phyloP scores from a whole-genome alignment of 1,140 invertebrate genomes.

The Drosophila teissieri region DNA sequence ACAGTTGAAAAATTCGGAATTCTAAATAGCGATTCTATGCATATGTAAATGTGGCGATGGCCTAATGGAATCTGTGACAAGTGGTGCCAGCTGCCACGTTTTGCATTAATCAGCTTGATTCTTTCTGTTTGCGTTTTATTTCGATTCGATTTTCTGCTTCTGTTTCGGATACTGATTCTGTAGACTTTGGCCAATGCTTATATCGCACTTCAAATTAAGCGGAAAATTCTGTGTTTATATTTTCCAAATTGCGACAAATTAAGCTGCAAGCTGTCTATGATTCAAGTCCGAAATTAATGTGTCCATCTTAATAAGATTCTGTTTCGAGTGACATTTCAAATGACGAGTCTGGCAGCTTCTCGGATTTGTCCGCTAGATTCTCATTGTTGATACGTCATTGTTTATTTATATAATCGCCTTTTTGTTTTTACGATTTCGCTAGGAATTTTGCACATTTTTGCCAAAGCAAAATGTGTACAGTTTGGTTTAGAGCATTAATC shows the following conservation, averaged over 20 bases:
- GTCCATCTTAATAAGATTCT: neutral
- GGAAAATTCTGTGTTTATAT: constrained; percentile 17
- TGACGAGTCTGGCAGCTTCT: constrained; percentile 9
- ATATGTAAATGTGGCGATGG: constrained; percentile 74
- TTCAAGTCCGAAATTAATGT: constrained; percentile 4
- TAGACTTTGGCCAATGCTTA: constrained; percentile 20
- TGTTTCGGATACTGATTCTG: constrained; percentile 2
- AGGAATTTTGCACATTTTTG: neutral
- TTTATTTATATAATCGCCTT: neutral
- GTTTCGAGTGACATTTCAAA: constrained; percentile 10
- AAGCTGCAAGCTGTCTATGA: constrained; percentile 19
- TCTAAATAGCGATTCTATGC: constrained; percentile 19
- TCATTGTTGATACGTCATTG: constrained; percentile 11
- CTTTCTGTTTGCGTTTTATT: constrained; percentile 18
- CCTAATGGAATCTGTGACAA: constrained; percentile 80
- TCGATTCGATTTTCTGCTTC: constrained; percentile 21
- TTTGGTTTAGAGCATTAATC: neutral
- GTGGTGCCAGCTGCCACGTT: constrained; percentile 69
- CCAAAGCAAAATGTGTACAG: neutral
- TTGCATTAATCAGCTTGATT: constrained; percentile 75
- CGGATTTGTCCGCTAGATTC: constrained; percentile 24
- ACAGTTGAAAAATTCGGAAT: constrained; percentile 42
- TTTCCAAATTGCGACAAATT: constrained; percentile 37
- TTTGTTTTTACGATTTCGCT: neutral
- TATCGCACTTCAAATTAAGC: constrained; percentile 13